A percentile compares a stretch with the other conserved stretches of the same genome.
These are phyloP conservation scores for Danio jaintianensis DNA, from an alignment of 2,797 vertebrate species.

Conservation along the genomic window DNA sequence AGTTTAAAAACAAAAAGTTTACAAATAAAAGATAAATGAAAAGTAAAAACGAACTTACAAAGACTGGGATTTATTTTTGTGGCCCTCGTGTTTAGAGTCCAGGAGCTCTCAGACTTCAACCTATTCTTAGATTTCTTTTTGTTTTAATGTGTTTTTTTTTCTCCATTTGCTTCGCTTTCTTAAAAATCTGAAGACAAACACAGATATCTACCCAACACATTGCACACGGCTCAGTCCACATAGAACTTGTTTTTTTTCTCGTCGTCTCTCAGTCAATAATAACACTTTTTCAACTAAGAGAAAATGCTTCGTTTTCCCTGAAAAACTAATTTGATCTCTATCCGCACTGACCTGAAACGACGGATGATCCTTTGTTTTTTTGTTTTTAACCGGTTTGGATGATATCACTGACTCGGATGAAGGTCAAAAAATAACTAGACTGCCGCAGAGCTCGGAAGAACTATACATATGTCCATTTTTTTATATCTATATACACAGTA, in stretches of 20 bases:
- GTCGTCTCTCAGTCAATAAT: conserved; percentile 71
- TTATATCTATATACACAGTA: conserved; percentile 59
- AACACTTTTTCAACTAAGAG: conserved; percentile 80
- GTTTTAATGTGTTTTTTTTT: conserved; percentile 66
- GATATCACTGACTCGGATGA: conserved; percentile 67
- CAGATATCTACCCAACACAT: conserved; percentile 92
- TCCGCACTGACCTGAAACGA: conserved; percentile 26
- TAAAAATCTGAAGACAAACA: conserved; percentile 92
- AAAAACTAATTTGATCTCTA: conserved; percentile 61
- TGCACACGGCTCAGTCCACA: conserved; percentile 92
- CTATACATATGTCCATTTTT: conserved; percentile 66
- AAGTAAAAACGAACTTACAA: conserved; percentile 83
- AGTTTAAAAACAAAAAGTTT: conserved; percentile 83
- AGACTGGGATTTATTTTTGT: conserved; percentile 82
- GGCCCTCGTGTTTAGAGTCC: conserved; percentile 91
- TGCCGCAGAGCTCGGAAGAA: conserved; percentile 78
- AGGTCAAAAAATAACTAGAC: conserved; percentile 85
- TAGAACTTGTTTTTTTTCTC: conserved; percentile 67
- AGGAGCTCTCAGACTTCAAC: conserved; percentile 83
- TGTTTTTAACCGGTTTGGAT: conserved; percentile 57
- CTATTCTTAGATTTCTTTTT: conserved; percentile 71
- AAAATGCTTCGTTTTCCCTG: neutral
- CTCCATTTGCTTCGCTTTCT: conserved; percentile 80
- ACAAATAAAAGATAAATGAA: conserved; percentile 74
- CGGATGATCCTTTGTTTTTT: conserved; percentile 53